Conservation (phyloP, 2,888 invertebrate species). For the Salticus scenicus region DNA sequence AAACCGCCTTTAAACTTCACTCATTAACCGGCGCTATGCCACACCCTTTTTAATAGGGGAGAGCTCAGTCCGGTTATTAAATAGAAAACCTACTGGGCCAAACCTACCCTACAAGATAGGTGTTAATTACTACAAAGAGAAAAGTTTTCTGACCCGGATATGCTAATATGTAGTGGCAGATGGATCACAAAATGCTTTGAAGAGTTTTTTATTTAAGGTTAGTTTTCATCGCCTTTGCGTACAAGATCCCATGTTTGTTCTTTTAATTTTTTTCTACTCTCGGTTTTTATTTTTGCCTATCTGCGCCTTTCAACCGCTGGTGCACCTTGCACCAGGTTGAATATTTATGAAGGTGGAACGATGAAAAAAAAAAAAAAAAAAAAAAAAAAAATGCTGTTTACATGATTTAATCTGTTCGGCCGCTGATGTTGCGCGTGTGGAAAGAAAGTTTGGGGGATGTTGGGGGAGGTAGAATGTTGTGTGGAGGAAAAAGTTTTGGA, state of each 20-base stretch:
- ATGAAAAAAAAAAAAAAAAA: background rate
- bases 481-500: background rate
- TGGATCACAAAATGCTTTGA: background rate
- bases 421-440: background rate
- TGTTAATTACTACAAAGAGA: slow-evolving; percentile 57
- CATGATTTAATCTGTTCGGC: slow-evolving; percentile 5
- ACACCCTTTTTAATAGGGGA: slow-evolving; percentile 62
- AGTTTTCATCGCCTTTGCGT: slow-evolving; percentile 5
- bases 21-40: slow-evolving; percentile 53
- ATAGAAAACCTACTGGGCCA: slow-evolving; percentile 32
- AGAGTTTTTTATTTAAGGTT: background rate
- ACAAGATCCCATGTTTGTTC: slow-evolving; percentile 9
- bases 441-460: background rate
- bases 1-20: slow-evolving; percentile 39
- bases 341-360: slow-evolving; percentile 12
- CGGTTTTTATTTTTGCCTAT: background rate
- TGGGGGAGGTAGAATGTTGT: background rate
- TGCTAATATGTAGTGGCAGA: slow-evolving; percentile 48
- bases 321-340: background rate
- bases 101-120: slow-evolving; percentile 48
- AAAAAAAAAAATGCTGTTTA: background rate
- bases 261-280: background rate
- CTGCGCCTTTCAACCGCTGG: background rate
- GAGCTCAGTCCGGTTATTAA: slow-evolving; percentile 10
- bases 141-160: slow-evolving; percentile 59